A percentile compares a stretch with the other conserved stretches of the same genome.
phyloP scores from a whole-genome alignment of 1,140 invertebrate species.

The Periplaneta americana region DNA sequence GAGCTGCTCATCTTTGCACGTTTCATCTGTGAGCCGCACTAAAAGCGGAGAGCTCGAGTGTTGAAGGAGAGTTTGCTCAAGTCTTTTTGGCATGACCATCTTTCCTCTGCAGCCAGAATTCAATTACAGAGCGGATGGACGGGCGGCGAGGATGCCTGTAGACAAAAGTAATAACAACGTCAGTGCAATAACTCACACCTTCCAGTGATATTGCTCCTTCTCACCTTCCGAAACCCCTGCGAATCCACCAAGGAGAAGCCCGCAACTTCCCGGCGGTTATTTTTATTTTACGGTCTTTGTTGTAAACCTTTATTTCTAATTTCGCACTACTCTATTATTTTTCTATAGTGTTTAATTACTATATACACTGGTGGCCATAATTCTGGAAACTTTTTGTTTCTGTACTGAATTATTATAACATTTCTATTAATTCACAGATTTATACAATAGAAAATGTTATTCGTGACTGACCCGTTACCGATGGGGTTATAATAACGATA shows the following conservation, averaged over 20 bases:
- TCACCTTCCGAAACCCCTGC: not conserved
- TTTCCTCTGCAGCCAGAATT: not conserved
- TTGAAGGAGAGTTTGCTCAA: not conserved
- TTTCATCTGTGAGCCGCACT: too few relatives aligned
- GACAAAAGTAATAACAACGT: not conserved
- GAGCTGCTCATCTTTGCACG: too few relatives aligned
- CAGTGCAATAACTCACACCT: not conserved
- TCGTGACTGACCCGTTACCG: too few relatives aligned
- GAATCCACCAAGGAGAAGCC: not conserved
- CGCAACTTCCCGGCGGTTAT: not conserved
- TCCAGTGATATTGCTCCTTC: not conserved
- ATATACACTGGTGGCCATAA: too few relatives aligned
- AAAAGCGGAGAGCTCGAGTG: not conserved
- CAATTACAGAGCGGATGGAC: not conserved
- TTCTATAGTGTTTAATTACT: too few relatives aligned
- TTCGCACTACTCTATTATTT: not conserved
- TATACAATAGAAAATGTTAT: too few relatives aligned
- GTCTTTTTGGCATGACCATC: not conserved
- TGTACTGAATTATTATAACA: too few relatives aligned
- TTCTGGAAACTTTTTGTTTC: too few relatives aligned
- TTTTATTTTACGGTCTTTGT: not conserved
- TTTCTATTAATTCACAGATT: too few relatives aligned
- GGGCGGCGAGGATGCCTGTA: not conserved
- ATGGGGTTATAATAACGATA: too few relatives aligned
- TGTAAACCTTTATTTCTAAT: not conserved